These are phyloP conservation scores for Panzeria rudis DNA, from an alignment of 2,888 invertebrate genomes.

Conservation along the genomic window DNA sequence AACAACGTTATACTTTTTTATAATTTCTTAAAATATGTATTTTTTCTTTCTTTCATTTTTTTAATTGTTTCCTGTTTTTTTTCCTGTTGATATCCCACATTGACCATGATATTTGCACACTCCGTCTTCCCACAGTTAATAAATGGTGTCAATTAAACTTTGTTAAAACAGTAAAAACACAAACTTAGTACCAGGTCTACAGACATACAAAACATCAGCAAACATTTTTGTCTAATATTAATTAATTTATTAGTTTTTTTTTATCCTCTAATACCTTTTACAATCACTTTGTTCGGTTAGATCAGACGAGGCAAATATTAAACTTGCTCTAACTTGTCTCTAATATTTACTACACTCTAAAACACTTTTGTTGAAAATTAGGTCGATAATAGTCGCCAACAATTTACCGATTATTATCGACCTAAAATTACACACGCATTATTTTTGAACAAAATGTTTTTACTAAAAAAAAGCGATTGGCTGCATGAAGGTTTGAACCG, in stretches of 20 bases:
- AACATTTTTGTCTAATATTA: constrained; percentile 10
- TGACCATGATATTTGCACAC: too few relatives aligned
- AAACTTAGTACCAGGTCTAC: constrained; percentile 52
- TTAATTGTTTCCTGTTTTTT: background rate
- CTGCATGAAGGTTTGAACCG: too few relatives aligned
- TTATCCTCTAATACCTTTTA: background rate
- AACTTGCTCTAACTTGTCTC: too few relatives aligned
- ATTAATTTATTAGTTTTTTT: constrained; percentile 4
- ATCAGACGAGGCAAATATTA: background rate
- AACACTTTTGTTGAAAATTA: too few relatives aligned
- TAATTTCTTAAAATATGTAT: background rate
- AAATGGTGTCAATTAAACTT: constrained; percentile 60
- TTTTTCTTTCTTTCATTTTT: background rate
- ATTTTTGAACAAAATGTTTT: too few relatives aligned
- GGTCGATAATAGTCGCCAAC: too few relatives aligned
- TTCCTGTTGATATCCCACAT: background rate
- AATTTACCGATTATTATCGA: too few relatives aligned
- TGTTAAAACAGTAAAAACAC: constrained; percentile 18
- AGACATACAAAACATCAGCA: background rate
- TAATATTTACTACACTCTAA: too few relatives aligned
- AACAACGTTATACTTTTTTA: background rate
- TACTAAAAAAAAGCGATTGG: too few relatives aligned
- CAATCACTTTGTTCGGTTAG: background rate
- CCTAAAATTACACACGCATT: too few relatives aligned
- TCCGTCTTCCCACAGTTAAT: constrained; percentile 20